Percentiles rank a stretch among this genome's conserved stretches.
Evolutionary conservation across 1,140 invertebrate genomes (phyloP).

Genomic region (Cherax destructor): DNA sequence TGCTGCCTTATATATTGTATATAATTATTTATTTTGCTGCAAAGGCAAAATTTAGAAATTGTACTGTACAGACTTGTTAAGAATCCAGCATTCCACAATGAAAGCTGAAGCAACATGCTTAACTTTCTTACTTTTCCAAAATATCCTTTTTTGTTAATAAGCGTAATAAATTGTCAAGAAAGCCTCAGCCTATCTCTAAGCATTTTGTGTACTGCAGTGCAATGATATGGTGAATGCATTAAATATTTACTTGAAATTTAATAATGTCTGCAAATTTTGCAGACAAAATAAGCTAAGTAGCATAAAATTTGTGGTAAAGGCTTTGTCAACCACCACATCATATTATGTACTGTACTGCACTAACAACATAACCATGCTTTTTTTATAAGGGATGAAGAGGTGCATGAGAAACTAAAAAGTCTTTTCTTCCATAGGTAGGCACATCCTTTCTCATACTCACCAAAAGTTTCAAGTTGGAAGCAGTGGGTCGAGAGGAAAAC

Average conservation of each 20-base stretch:
- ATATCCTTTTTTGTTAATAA: not conserved
- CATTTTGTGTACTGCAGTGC: not conserved
- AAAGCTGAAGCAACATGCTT: constrained; percentile 9
- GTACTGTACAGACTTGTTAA: not conserved
- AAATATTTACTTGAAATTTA: not conserved
- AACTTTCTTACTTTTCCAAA: not conserved
- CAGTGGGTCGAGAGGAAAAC: constrained; percentile 64
- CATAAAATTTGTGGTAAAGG: not conserved
- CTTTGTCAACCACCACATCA: not conserved
- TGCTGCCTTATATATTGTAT: too few relatives aligned
- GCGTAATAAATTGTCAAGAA: not conserved
- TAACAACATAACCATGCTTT: constrained; percentile 43
- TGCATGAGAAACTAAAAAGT: constrained; percentile 40
- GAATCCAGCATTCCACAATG: not conserved
- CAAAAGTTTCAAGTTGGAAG: constrained; percentile 66
- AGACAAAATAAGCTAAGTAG: not conserved
- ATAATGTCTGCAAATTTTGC: not conserved
- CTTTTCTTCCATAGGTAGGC: constrained; percentile 44
- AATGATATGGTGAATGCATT: not conserved
- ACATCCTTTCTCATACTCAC: constrained; percentile 59
- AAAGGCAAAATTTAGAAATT: too few relatives aligned
- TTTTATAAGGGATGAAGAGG: constrained; percentile 15
- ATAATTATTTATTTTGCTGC: too few relatives aligned
- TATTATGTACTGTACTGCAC: not conserved
- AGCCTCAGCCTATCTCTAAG: not conserved